Evolutionary conservation across 2,888 invertebrate species (phyloP).

Genomic region (Petrophora chlorosata): DNA sequence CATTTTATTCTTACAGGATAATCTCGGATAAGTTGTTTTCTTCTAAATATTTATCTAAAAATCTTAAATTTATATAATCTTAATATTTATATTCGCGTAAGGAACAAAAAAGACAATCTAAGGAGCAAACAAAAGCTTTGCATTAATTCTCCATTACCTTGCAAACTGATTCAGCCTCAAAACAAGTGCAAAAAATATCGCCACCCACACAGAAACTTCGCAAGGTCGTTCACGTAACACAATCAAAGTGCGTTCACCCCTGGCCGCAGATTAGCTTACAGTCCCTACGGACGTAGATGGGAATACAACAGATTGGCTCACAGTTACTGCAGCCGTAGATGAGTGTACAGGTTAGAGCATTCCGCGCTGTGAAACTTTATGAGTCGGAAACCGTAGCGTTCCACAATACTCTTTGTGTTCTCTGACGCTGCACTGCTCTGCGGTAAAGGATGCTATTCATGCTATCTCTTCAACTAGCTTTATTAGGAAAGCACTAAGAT

Average conservation of each 20-base stretch:
- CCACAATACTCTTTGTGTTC: slow-evolving; percentile 33
- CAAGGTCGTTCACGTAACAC: slow-evolving; percentile 32
- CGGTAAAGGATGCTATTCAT: background rate
- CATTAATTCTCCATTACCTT: slow-evolving; percentile 24
- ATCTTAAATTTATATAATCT: too few species aligned
- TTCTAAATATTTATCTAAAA: too few species aligned
- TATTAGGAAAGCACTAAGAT: slow-evolving; percentile 4
- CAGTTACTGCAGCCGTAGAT: background rate
- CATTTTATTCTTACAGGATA: too few species aligned
- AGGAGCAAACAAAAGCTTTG: slow-evolving; percentile 12
- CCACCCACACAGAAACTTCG: slow-evolving; percentile 29
- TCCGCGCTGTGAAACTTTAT: slow-evolving; percentile 45
- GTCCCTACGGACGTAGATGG: background rate
- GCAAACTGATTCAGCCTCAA: slow-evolving; percentile 19
- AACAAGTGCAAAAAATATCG: slow-evolving; percentile 23
- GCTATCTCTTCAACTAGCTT: slow-evolving; percentile 1
- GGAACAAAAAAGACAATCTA: slow-evolving; percentile 12
- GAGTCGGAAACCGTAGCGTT: slow-evolving; percentile 46
- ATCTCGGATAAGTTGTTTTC: too few species aligned
- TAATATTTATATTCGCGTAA: too few species aligned
- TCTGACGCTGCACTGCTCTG: slow-evolving; percentile 21
- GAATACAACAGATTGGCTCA: background rate
- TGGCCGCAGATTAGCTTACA: background rate
- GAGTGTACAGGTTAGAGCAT: slow-evolving; percentile 25
- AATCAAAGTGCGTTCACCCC: slow-evolving; percentile 24